Evolutionary conservation across 1,140 invertebrate genomes (phyloP), one percentile per base, ranked within the genome.

Genomic region (Drosophila albomicans): DNA sequence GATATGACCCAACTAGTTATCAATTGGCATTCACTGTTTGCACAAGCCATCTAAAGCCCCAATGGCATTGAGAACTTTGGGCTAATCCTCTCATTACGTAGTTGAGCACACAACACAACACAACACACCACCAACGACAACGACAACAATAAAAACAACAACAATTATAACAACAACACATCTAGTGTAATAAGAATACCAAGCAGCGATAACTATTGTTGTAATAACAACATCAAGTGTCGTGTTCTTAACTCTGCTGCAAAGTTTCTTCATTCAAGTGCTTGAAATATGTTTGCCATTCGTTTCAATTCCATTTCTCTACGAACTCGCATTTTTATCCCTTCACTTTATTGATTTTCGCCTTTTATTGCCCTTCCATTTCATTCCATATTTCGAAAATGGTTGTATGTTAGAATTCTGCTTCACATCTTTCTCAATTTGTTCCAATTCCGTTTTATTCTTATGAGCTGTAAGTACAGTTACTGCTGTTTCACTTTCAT

Each of bases 1-100:
- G 49, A n/a, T 51, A 51, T 28, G 4, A 32, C 4, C 7, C 51
- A 32, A 38, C 7, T 25, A 38, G 61, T 25, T 63, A 63, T 51
- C 61, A 63, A 63, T 63, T 63, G 61, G 48, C 49, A 56, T 65
- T 45, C 41, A 49, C 49, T 65, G 20, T 43, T 64, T 43, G n/a
- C 62, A 41, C 20, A 54, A 54, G 28, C 10, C 28, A 20, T 35
- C 28, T 54, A 35, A 54, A 54, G 51, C 51, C 51, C 51, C 30
- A 32, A 35, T 49, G 59, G 59, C 43, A 48, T 49, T 62, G 28
- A 15, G 15, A 56, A 15, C 63, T 43, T 65, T 54, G 25, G 52
- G 10, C 25, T 51, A 51, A 54, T 62, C 58, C 38, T 46, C 38
- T 45, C 35, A 32, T 52, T 25, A 43, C 25, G 8, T 28, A 49